Evolutionary conservation across 2,113 vertebrate species (phyloP).

Genomic region (Halcyon senegalensis): DNA sequence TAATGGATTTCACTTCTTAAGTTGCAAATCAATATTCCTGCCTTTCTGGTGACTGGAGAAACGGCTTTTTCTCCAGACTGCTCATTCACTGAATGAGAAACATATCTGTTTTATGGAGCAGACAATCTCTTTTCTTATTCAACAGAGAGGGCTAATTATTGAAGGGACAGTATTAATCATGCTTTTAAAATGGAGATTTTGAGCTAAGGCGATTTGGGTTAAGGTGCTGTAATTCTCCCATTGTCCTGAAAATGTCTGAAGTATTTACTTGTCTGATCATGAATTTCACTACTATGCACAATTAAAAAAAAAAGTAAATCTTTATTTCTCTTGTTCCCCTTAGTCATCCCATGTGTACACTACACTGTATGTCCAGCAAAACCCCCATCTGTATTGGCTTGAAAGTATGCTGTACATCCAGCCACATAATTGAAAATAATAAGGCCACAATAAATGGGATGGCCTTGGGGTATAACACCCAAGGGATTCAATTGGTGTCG

Average conservation of each 20-base stretch:
- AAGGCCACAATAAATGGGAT: constrained; percentile 81
- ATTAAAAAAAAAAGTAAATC: neutral
- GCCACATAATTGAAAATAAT: constrained; percentile 83
- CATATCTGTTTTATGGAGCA: constrained; percentile 9
- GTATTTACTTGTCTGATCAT: constrained; percentile 45
- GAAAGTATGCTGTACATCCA: constrained; percentile 76
- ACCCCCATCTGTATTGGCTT: constrained; percentile 57
- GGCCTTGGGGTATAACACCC: constrained; percentile 83
- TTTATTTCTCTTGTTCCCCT: constrained; percentile 1
- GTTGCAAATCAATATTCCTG: neutral
- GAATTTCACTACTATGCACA: neutral
- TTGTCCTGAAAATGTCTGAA: constrained; percentile 9
- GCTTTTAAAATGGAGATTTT: constrained; percentile 48
- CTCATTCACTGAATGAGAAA: constrained; percentile 13
- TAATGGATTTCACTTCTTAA: neutral
- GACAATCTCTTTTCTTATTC: constrained; percentile 26
- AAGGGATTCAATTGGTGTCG: constrained; percentile 82
- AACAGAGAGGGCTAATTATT: constrained; percentile 49
- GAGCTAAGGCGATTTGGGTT: constrained; percentile 16
- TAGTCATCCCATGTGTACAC: constrained; percentile 38
- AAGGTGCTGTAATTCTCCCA: constrained; percentile 39
- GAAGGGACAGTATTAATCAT: constrained; percentile 27
- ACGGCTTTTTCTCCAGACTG: neutral
- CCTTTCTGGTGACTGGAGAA: neutral
- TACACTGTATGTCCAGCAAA: constrained; percentile 65